Percentiles rank a stretch among this genome's conserved stretches.
Conservation (phyloP, 2,888 invertebrate genomes). For the Drosophila neoperkinsi region DNA sequence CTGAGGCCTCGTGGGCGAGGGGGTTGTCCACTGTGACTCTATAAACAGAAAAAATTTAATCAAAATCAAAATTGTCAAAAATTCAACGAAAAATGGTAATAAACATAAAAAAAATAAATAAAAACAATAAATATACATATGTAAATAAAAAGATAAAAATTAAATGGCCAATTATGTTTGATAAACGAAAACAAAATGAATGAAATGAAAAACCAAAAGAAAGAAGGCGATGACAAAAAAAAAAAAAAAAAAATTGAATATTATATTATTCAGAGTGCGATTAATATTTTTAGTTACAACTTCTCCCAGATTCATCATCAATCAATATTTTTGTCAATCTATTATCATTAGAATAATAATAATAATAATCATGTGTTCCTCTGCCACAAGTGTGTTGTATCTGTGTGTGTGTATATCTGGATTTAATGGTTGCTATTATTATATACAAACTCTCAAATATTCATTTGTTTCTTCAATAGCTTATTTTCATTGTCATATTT, state of each 20-base stretch:
- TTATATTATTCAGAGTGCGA: slow-evolving; percentile 67
- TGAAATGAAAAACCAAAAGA: slow-evolving; percentile 42
- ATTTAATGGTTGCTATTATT: neutral
- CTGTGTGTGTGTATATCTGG: neutral
- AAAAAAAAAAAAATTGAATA: slow-evolving; percentile 38
- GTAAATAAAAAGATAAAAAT: slow-evolving; percentile 29
- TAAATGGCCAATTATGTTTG: slow-evolving; percentile 62
- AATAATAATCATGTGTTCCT: slow-evolving; percentile 34
- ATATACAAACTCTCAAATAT: neutral
- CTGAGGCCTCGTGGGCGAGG: slow-evolving; percentile 86
- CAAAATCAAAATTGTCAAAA: slow-evolving; percentile 73
- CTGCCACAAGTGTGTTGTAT: slow-evolving; percentile 48
- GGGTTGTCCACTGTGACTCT: slow-evolving; percentile 86
- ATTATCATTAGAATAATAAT: slow-evolving; percentile 37
- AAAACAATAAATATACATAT: slow-evolving; percentile 17
- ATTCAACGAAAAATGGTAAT: slow-evolving; percentile 25
- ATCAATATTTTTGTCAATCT: slow-evolving; percentile 41
- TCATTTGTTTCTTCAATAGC: neutral
- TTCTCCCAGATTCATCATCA: slow-evolving; percentile 34
- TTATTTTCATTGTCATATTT: neutral
- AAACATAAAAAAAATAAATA: slow-evolving; percentile 40
- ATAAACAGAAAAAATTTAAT: slow-evolving; percentile 85
- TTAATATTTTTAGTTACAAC: slow-evolving; percentile 78
- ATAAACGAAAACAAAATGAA: slow-evolving; percentile 30
- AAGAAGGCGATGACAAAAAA: slow-evolving; percentile 35